Base-by-base conservation (phyloP, 2,888 invertebrate genomes). In the Bibio marci region DNA sequence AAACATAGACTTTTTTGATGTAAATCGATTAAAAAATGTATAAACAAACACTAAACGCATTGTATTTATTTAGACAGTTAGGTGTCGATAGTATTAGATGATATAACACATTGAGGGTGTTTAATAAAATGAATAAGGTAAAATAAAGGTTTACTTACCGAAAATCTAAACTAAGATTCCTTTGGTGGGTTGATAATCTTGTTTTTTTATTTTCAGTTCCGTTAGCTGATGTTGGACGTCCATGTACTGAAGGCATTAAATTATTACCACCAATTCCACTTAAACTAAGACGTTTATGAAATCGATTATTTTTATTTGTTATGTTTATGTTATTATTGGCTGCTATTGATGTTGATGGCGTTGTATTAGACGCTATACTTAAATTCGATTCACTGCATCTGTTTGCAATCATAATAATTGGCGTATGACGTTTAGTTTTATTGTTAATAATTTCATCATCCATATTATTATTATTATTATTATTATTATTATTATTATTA, bases 141-240 rank as follows among this genome's bases (percentile, higher is more conserved):
- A 6, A 6, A 14, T 31, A 14, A n/a, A 10, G 4, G 11, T n/a
- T n/a, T 17, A 52, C 59, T 58, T 45, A 86, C 86, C 85, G 80
- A 64, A 87, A 86, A 63, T 87, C 87, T 60, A 87, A 69, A 58
- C 86, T 87, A 55, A 86, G 74, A 65, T 88, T 87, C 58, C 87
- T 74, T 64, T 87, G 87, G 65, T 88, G 87, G 39, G 66, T 63
- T 43, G 67, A 62, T 45, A 59, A 49, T 37, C 62, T 53, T 17
- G 44, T 42, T 42, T 59, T 61, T 4, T 58, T 56, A 39, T 47
- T 48, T 33, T 43, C 43, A 11, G 3, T 22, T 26, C 54, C 52
- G 49, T 52, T 49, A n/a, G 46, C 39, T 10, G 38, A 31, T 35
- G 46, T 41, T 12, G 58, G 53, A 17, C 62, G 51, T 1, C 62